Base-by-base conservation (phyloP, 1,140 invertebrate species). In the Himalopsyche phryganea region DNA sequence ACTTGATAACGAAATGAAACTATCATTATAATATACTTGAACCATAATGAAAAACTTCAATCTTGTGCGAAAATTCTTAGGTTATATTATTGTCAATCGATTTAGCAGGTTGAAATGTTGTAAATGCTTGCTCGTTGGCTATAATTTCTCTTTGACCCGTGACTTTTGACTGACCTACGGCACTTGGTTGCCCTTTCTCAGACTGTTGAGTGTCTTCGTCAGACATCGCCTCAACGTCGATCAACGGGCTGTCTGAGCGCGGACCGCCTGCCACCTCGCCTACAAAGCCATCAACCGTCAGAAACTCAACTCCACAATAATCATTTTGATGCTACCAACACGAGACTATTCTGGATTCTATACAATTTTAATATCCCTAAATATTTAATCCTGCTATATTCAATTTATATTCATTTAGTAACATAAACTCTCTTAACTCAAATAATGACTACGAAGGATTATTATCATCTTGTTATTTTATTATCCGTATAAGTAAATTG, bases 211-310 rank as follows among this genome's bases (percentile, higher is more conserved):
- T 73, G 59, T 75, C 70, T 60, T 85, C 82, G 72, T 87, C 85
- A 60, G 86, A 88, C 63, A 88, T 80, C 61, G 82, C 80, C 72
- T 88, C 87, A 69, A 90, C 87, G 75, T 90, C 87, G 69, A 88
- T 83, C 71, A 86, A 79, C 63, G 88, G 87, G 76, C 85, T 85
- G 69, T 76, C 71, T 68, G 80, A 77, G 67, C 81, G 72, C 69
- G 79, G 79, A 68, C 79, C 79, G 66, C 74, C 79, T 69, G 82
- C 81, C 69, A 85, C 82, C 79, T 86, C 84, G 83, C 85, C 85
- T 86, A 80, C 60, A 72, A 57, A 53, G 58, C 57, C 56, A 63
- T 17, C 57, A 56, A 55, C 53, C 49, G 47, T 60, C 38, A 59
- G 55, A 50, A 63, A 63, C 60, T 58, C 62, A 63, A 63, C 60